These are phyloP conservation scores for Microcebus lehilahytsara DNA, from an alignment of 2,113 vertebrate species.

Conservation along the genomic window DNA sequence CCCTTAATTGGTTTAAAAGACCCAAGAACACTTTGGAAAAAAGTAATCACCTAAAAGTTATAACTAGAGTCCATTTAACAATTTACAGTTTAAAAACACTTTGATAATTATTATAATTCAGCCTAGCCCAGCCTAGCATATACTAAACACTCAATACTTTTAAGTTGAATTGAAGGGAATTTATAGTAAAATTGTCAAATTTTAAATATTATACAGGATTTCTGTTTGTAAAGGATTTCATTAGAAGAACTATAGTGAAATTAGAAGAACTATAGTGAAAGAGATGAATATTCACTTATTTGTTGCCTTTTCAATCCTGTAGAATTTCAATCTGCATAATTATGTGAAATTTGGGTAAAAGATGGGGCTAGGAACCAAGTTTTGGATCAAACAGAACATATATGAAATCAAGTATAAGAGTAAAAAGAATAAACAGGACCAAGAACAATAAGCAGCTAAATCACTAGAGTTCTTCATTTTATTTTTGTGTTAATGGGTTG, in stretches of 20 bases:
- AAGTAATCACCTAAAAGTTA: background rate
- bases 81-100: slow-evolving; percentile 47
- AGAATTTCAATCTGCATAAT: background rate
- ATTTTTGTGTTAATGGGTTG: background rate
- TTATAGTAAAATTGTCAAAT: slow-evolving; percentile 30
- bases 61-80: slow-evolving; percentile 9
- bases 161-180: background rate
- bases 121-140: background rate
- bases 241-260: background rate
- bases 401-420: background rate
- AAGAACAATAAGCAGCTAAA: background rate
- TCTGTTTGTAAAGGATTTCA: background rate
- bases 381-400: slow-evolving; percentile 34
- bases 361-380: background rate
- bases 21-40: slow-evolving; percentile 24
- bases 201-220: slow-evolving; percentile 49
- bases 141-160: background rate
- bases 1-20: slow-evolving; percentile 32
- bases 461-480: background rate
- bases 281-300: background rate
- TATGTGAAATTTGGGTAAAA: background rate
- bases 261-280: background rate
- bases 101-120: slow-evolving; percentile 47
- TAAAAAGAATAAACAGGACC: slow-evolving; percentile 33
- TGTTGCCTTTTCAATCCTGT: background rate